Evolutionary conservation across 2,113 vertebrate species (phyloP), one percentile per base, ranked within the genome.

Genomic region (Pogonocichla stellata): DNA sequence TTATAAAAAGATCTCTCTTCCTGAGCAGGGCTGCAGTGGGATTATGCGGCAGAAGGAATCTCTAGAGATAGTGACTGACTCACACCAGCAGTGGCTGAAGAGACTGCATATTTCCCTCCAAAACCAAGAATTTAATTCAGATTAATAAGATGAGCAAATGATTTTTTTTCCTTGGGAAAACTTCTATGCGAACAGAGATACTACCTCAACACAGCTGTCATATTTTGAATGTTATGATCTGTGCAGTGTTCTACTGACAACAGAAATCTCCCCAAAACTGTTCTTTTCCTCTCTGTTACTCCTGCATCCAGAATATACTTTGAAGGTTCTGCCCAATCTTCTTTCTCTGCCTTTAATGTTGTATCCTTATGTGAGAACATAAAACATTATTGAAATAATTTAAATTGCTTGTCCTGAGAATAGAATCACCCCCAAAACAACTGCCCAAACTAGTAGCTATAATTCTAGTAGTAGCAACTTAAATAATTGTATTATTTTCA

Each of bases 31-130:
- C 91, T 94, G 93, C 94, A 93, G 78, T 43, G 81, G 81, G 81
- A 90, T 92, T 95, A 95, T 72, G 78, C 7, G 0, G 70, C 91
- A 93, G 62, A 81, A 91, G 40, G 58, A 88, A 48, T 80, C 84
- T 95, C 86, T 72, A 58, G 93, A 91, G 90, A 62, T 42, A 25
- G 38, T 77, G 73, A 87, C 71, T 92, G 87, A 96, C 62, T 95
- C 77, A 90, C 31, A 73, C 9, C 34, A 85, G 26, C 67, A 90
- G 42, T 5, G 4, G n/a, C 54, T 91, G 54, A 93, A 58, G 7
- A 83, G 28, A 40, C 15, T 62, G n/a, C 19, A 14, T 64, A 81
- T 86, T 91, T 91, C 45, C 34, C 10, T 80, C 64, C 58, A 77
- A 90, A 86, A 6, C 61, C 4, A 77, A 69, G 5, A 91, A 83